Percentiles rank a stretch among this genome's conserved stretches.
Evolutionary conservation across 2,797 vertebrate species (phyloP).

Genomic region (Pyrocephalus nanus): DNA sequence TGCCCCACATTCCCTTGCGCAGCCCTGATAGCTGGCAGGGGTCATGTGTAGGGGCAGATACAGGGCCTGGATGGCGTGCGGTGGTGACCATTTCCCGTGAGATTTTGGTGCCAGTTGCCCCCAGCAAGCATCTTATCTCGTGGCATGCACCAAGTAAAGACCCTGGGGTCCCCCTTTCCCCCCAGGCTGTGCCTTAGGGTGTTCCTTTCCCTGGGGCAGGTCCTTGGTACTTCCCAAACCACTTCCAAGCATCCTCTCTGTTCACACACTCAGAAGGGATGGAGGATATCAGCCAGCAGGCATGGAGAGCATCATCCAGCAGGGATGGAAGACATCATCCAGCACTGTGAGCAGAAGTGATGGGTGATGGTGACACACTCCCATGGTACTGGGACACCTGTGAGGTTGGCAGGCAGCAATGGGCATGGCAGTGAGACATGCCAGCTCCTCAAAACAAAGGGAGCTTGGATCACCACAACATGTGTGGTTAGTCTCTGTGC

Average conservation of each 20-base stretch:
- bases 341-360: fast-evolving
- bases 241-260: fast-evolving
- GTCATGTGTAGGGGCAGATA: not conserved
- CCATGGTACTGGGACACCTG: fast-evolving
- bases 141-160: fast-evolving
- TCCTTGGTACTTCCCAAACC: not conserved
- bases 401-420: not conserved
- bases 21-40: fast-evolving
- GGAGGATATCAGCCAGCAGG: fast-evolving
- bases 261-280: not conserved
- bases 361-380: not conserved
- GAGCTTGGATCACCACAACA: fast-evolving
- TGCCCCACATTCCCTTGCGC: fast-evolving
- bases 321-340: not conserved
- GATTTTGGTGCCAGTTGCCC: not conserved
- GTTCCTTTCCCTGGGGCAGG: not conserved
- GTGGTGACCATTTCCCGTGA: not conserved
- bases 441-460: not conserved
- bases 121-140: not conserved
- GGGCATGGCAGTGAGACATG: fast-evolving
- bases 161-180: fast-evolving
- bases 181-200: not conserved
- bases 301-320: fast-evolving
- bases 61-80: fast-evolving
- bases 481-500: not conserved